phyloP scores from a whole-genome alignment of 2,797 vertebrate species.

The Chrosomus eos region DNA sequence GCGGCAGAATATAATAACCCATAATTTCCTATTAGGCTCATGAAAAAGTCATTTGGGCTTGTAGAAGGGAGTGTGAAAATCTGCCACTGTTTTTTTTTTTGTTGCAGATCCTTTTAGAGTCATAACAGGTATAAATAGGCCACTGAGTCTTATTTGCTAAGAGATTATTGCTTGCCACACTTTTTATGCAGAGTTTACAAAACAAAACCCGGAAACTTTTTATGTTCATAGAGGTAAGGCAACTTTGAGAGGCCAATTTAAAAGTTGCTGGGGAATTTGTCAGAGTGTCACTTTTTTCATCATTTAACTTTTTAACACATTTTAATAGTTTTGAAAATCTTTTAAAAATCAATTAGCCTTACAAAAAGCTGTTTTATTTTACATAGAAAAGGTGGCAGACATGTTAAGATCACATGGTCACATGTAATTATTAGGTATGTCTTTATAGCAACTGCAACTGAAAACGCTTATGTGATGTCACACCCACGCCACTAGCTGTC shows the following conservation, averaged over 20 bases:
- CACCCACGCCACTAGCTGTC: too few species aligned
- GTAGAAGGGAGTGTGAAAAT: conserved; percentile 44
- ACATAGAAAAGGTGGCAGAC: neutral
- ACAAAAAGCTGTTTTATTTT: neutral
- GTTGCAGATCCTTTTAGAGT: conserved; percentile 45
- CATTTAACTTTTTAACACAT: neutral
- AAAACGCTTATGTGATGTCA: neutral
- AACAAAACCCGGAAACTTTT: conserved; percentile 33
- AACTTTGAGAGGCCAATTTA: conserved; percentile 15
- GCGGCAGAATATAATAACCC: conserved; percentile 60
- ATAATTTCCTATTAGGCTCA: conserved; percentile 66
- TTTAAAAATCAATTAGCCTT: neutral
- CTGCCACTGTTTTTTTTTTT: conserved; percentile 29
- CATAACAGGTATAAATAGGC: conserved; percentile 60
- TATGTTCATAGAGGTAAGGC: conserved; percentile 29
- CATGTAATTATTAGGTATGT: neutral
- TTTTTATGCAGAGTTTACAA: conserved; percentile 47
- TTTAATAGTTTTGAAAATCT: neutral
- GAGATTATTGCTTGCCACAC: conserved; percentile 48
- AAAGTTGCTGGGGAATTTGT: conserved; percentile 33
- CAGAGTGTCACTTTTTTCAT: neutral
- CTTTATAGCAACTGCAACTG: neutral
- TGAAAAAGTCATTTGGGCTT: conserved; percentile 63
- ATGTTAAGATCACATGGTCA: neutral
- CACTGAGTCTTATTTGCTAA: conserved; percentile 54